phyloP scores from a whole-genome alignment of 1,140 invertebrate genomes.

The Scaptomyza graminum region DNA sequence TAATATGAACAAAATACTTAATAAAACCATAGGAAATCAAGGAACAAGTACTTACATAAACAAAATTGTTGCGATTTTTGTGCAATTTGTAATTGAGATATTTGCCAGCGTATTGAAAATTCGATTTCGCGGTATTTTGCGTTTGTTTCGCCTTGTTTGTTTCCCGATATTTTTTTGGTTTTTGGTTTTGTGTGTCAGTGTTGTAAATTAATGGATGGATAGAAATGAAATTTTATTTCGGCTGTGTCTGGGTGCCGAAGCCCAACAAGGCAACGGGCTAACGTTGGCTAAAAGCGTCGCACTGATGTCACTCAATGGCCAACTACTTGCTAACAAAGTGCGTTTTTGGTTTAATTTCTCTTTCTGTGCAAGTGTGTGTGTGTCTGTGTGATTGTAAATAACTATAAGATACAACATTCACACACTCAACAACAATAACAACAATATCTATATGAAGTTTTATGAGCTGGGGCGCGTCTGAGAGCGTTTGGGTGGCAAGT shows the following conservation, averaged over 20 bases:
- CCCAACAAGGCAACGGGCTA: constrained; percentile 41
- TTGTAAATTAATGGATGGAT: constrained; percentile 71
- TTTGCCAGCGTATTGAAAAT: constrained; percentile 29
- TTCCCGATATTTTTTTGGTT: constrained; percentile 21
- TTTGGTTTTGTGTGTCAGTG: constrained; percentile 55
- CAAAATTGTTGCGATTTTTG: too few species aligned
- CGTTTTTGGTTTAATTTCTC: background rate
- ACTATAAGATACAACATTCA: constrained; percentile 8
- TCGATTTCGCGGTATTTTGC: constrained; percentile 17
- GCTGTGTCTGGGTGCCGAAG: constrained; percentile 11
- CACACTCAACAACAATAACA: background rate
- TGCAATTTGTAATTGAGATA: background rate
- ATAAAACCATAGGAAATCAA: too few species aligned
- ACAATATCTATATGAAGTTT: constrained; percentile 42
- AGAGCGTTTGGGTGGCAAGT: constrained; percentile 32
- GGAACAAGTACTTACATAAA: too few species aligned
- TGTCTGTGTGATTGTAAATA: background rate
- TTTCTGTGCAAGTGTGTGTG: background rate
- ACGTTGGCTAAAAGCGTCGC: constrained; percentile 52
- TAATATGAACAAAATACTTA: too few species aligned
- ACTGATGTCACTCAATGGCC: constrained; percentile 63
- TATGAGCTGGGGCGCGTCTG: constrained; percentile 32
- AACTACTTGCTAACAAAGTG: constrained; percentile 10
- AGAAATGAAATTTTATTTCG: constrained; percentile 53
- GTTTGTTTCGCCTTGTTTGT: constrained; percentile 10